phyloP scores from a whole-genome alignment of 1,140 invertebrate genomes.

The Drosophila pandora region DNA sequence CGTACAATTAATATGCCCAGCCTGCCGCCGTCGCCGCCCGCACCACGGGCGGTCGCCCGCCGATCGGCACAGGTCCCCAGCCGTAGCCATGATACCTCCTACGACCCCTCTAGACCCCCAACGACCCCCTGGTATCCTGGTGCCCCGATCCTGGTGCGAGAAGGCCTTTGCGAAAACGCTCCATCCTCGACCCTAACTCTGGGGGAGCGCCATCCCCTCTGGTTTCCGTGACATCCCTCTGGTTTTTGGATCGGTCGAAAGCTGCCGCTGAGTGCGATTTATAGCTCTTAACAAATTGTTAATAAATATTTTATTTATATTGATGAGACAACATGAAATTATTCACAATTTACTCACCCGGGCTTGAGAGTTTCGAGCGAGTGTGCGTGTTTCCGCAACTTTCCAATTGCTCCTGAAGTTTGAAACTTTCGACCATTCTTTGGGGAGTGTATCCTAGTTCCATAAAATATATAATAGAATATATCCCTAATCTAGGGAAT shows the following conservation, averaged over 20 bases:
- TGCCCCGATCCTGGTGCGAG: constrained; percentile 47
- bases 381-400: constrained; percentile 37
- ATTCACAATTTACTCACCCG: constrained; percentile 68
- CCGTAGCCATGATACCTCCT: neutral
- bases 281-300: constrained; percentile 80
- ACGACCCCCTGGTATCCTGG: too few relatives aligned
- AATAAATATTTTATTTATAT: constrained; percentile 83
- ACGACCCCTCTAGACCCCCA: too few relatives aligned
- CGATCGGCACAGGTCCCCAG: constrained; percentile 31
- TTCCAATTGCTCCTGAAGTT: constrained; percentile 37
- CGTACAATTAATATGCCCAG: constrained; percentile 78
- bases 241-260: constrained; percentile 25
- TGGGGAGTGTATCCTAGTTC: neutral
- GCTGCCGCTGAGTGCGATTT: constrained; percentile 70
- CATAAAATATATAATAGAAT: neutral
- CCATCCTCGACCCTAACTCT: constrained; percentile 27
- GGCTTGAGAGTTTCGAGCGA: constrained; percentile 3
- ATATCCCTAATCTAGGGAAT: neutral
- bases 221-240: constrained; percentile 7
- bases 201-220: constrained; percentile 17
- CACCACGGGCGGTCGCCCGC: constrained; percentile 62
- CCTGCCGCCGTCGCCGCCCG: constrained; percentile 69
- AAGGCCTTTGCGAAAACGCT: constrained; percentile 22
- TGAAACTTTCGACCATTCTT: neutral
- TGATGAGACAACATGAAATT: constrained; percentile 78